Conservation (phyloP, 2,113 vertebrate genomes). For the Nannobrachium achirus region DNA sequence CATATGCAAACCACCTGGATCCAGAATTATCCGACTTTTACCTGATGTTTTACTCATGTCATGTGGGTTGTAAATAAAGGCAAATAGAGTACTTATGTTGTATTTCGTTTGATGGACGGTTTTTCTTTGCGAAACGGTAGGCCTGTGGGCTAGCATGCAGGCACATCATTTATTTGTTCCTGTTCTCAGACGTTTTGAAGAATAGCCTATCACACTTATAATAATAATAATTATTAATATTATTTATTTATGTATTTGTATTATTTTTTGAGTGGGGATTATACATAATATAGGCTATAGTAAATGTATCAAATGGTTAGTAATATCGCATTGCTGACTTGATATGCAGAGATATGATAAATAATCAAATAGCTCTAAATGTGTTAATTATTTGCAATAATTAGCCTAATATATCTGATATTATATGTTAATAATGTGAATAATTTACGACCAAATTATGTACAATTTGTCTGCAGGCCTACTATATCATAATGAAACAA, state of each 20-base stretch:
- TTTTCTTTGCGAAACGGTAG: conserved; percentile 18
- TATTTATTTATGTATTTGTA: not conserved
- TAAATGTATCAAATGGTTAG: no score
- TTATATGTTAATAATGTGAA: not conserved
- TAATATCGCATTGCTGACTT: no score
- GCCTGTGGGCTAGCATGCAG: not conserved
- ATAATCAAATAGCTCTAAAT: not conserved
- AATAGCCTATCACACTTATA: not conserved
- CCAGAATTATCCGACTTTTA: not conserved
- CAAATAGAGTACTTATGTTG: not conserved
- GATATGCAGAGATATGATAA: no score
- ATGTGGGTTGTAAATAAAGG: conserved; percentile 15
- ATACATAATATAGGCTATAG: not conserved
- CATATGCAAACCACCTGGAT: not conserved
- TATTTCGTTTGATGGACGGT: conserved; percentile 21
- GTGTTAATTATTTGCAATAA: not conserved
- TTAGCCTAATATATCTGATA: not conserved
- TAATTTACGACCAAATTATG: not conserved
- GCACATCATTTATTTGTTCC: conserved; percentile 8
- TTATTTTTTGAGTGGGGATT: not conserved
- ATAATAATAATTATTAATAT: no score
- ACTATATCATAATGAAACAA: not conserved
- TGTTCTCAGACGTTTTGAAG: not conserved
- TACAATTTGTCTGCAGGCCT: not conserved
- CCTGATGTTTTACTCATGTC: no score